Base-by-base conservation (phyloP, 2,888 invertebrate species). In the Pandemis corylana region DNA sequence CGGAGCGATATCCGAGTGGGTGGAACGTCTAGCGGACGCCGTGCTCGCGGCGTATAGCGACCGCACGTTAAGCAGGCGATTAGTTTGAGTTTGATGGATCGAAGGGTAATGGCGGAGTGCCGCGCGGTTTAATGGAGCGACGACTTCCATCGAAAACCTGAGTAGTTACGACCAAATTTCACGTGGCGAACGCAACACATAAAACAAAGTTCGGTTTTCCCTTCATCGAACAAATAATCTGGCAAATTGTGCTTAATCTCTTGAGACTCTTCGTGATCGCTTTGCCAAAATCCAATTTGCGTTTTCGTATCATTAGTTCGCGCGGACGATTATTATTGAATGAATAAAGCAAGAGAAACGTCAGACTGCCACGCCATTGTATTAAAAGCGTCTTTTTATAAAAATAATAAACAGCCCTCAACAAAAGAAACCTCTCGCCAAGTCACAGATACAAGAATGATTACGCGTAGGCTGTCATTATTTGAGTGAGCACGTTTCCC, bases 1-100 rank as follows among this genome's bases (percentile, higher is more conserved):
- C 84, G 84, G 82, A 84, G 84, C 84, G 78, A 83, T 85, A 87
- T 85, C 84, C 84, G 80, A 15, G 41, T 41, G 42, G 53, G 20
- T 63, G 41, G 42, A 59, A 28, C 61, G 56, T 10, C 20, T 12
- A 44, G 41, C 61, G 59, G 42, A 42, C 61, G 56, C n/a, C 5
- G 59, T 56, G 28, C 44, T 63, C 20, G 49, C 13, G 53, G 10
- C 67, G 36, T 46, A n/a, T 12, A 56, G 68, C 66, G 61, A 66
- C 61, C 41, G 41, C 63, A 73, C 73, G 64, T 46, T 73, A 68
- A 73, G 68, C 68, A 73, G 46, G 46, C 73, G 73, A 73, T 73
- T 73, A 73, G 64, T 73, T 68, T 13, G 56, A 68, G 64, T 64
- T 73, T 74, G 74, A 74, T 74, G 69, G 74, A 74, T 74, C 70